Evolutionary conservation across 2,888 invertebrate species (phyloP), one percentile per base, ranked within the genome.

Genomic region (Lithosia quadra): DNA sequence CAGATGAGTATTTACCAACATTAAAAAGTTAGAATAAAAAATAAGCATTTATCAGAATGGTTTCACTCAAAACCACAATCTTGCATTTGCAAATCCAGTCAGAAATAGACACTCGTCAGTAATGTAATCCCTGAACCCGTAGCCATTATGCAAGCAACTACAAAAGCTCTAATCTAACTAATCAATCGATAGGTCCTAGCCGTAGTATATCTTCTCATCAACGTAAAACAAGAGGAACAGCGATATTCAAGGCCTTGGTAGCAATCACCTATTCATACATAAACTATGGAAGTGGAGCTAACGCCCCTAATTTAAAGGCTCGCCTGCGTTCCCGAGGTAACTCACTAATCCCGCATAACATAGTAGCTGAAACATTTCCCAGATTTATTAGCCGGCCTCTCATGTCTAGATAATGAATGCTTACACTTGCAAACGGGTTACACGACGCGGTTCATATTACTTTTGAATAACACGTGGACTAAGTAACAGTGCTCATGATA

Each of bases 281-380:
- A 84, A 86, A 84, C 80, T 77, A 81, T 79, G 78, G 79, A 74
- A 75, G 73, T 75, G 75, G 80, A 79, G 39, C 83, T 80, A 86
- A 85, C 85, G 84, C 81, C 84, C 85, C 84, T 84, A 86, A 87
- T 88, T 86, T 87, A 87, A 86, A 84, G 85, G 81, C 77, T 81
- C 71, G 76, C 60, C 56, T 71, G 70, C 76, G 49, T 18, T 63
- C 72, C 78, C 72, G 80, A 53, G 21, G 74, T 79, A 79, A 78
- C 82, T 79, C 82, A 72, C 85, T 87, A 84, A 89, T 88, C 85
- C 84, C 77, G 85, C 85, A 87, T 87, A 88, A 87, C 87, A 79
- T 85, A 87, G 84, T 82, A 84, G 82, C 77, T 81, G 78, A 85
- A 87, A 83, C 83, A 84, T 85, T 84, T 75, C 74, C 71, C 77